A percentile compares a stretch with the other conserved stretches of the same genome.
These are phyloP conservation scores for Eupleurogrammus muticus DNA, from an alignment of 2,797 vertebrate genomes.

Conservation along the genomic window DNA sequence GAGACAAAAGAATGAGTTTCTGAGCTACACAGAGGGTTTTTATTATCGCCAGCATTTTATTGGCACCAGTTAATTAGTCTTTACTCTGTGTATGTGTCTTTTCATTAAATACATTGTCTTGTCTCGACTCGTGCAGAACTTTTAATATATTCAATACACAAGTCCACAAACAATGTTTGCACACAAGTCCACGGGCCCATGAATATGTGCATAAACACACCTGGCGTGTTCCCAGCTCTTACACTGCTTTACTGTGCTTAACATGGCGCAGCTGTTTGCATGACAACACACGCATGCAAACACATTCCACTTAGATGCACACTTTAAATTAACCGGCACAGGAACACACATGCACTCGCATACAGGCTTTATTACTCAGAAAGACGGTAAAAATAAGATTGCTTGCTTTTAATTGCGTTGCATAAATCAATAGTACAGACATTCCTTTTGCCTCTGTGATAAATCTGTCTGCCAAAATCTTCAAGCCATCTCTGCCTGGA, in stretches of 20 bases:
- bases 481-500: conserved; percentile 12
- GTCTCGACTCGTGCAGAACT: neutral
- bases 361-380: neutral
- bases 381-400: neutral
- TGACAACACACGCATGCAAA: conserved; percentile 49
- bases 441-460: conserved; percentile 13
- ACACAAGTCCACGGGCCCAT: neutral
- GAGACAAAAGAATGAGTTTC: conserved; percentile 5
- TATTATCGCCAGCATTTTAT: neutral
- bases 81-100: conserved; percentile 4
- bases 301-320: conserved; percentile 41
- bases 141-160: conserved; percentile 1
- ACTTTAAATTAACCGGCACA: conserved; percentile 11
- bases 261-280: conserved; percentile 54
- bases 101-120: conserved; percentile 6
- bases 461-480: conserved; percentile 3
- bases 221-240: conserved; percentile 45
- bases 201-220: conserved; percentile 34
- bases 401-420: conserved; percentile 34
- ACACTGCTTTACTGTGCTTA: conserved; percentile 25
- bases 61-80: conserved; percentile 14
- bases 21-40: conserved; percentile 4
- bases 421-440: conserved; percentile 30
- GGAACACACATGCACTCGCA: neutral
- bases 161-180: conserved; percentile 4